Conservation (phyloP, 1,140 invertebrate genomes). For the Drosophila setifemur region DNA sequence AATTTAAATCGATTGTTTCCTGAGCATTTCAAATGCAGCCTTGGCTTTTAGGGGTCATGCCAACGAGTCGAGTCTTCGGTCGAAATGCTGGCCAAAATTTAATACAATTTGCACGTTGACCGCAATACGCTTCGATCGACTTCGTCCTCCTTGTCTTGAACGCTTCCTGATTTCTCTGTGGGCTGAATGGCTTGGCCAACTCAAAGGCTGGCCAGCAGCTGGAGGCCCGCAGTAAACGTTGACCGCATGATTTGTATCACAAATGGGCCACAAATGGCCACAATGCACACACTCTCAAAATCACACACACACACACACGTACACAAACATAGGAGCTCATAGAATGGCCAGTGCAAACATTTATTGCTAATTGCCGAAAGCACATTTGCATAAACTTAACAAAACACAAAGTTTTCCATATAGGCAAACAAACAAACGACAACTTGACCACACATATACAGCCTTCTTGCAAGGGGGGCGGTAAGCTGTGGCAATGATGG, state of each 20-base stretch:
- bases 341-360: conserved; percentile 62
- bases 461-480: no score
- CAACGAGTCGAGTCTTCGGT: conserved; percentile 30
- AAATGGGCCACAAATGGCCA: conserved; percentile 73
- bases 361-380: conserved; percentile 79
- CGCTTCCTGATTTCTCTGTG: not conserved
- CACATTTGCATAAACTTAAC: conserved; percentile 80
- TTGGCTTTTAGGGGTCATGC: conserved; percentile 30
- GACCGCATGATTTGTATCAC: conserved; percentile 78
- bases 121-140: conserved; percentile 54
- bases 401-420: conserved; percentile 72
- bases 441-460: conserved; percentile 48
- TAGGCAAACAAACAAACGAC: conserved; percentile 61
- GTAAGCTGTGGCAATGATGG: conserved; percentile 22
- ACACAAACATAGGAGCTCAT: not conserved
- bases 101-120: conserved; percentile 70
- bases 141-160: not conserved
- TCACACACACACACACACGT: not conserved
- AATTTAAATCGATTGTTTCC: no score
- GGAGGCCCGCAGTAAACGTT: conserved; percentile 71
- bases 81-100: conserved; percentile 49
- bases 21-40: not conserved
- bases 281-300: conserved; percentile 21
- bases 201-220: conserved; percentile 46
- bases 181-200: conserved; percentile 32